Evolutionary conservation across 2,888 invertebrate species (phyloP).

Genomic region (Drosophila monieri): DNA sequence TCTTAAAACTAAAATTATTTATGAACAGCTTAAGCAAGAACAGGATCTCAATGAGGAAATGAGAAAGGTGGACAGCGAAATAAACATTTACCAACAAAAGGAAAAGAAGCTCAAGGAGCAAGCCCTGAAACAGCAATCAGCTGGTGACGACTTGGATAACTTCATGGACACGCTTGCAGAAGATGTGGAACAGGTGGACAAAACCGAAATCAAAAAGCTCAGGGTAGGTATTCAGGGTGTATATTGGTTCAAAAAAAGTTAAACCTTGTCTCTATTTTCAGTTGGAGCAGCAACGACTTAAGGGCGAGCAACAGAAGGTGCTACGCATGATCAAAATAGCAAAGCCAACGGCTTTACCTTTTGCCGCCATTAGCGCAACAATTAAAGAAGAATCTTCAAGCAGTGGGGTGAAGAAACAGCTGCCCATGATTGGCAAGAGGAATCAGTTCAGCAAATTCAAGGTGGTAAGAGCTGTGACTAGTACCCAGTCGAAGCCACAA

Average conservation of each 20-base stretch:
- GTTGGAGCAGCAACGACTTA: constrained; percentile 88
- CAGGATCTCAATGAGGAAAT: constrained; percentile 86
- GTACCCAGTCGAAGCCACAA: constrained; percentile 37
- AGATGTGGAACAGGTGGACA: constrained; percentile 86
- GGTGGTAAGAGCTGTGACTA: constrained; percentile 60
- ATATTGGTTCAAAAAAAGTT: neutral
- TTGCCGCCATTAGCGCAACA: constrained; percentile 81
- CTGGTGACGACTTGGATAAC: constrained; percentile 91
- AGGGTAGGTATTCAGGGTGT: constrained; percentile 81
- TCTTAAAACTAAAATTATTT: neutral
- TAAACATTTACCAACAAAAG: constrained; percentile 83
- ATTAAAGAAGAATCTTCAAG: constrained; percentile 11
- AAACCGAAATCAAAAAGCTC: constrained; percentile 87
- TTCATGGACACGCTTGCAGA: constrained; percentile 90
- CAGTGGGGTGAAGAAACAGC: constrained; percentile 53
- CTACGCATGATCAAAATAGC: constrained; percentile 90
- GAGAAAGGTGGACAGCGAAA: constrained; percentile 86
- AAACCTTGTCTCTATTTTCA: constrained; percentile 57
- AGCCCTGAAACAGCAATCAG: constrained; percentile 53
- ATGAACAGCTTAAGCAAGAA: constrained; percentile 76
- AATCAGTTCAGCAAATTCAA: constrained; percentile 83
- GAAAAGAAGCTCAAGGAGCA: constrained; percentile 81
- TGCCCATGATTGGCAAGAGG: constrained; percentile 85
- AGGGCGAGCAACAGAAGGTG: constrained; percentile 88
- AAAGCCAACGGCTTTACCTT: constrained; percentile 87